A percentile compares a stretch with the other conserved stretches of the same genome.
These are phyloP conservation scores for Babylonia areolata DNA, from an alignment of 1,140 invertebrate genomes.

Conservation along the genomic window DNA sequence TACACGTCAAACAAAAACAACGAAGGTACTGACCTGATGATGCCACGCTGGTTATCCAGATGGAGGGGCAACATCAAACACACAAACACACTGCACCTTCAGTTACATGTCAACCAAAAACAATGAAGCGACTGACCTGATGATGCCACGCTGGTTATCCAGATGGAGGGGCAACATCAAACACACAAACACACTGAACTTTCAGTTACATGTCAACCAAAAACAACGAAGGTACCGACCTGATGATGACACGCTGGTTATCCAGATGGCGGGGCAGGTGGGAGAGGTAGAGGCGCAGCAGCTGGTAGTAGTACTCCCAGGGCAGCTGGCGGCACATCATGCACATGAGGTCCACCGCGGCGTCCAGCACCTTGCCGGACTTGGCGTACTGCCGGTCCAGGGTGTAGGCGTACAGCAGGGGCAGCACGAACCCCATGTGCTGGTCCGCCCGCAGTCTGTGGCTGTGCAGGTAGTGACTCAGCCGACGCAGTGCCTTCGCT, in stretches of 20 bases:
- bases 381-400: conserved; percentile 85
- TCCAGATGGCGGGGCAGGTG: conserved; percentile 83
- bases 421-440: conserved; percentile 89
- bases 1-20: too few species aligned
- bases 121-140: too few species aligned
- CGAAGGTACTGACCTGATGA: too few species aligned
- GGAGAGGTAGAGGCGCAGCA: conserved; percentile 87
- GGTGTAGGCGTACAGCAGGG: conserved; percentile 87
- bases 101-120: too few species aligned
- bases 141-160: too few species aligned
- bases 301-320: conserved; percentile 90
- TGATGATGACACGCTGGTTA: conserved; percentile 83
- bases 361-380: conserved; percentile 87
- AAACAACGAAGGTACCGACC: conserved; percentile 52
- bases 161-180: too few species aligned
- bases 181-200: neutral
- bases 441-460: conserved; percentile 82
- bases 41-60: too few species aligned
- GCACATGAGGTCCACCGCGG: conserved; percentile 82
- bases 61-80: too few species aligned
- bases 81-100: too few species aligned
- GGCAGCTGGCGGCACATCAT: conserved; percentile 86
- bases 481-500: conserved; percentile 84
- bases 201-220: neutral
- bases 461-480: conserved; percentile 72